Evolutionary conservation across 2,888 invertebrate genomes (phyloP).

Genomic region (Prosapia bicincta): DNA sequence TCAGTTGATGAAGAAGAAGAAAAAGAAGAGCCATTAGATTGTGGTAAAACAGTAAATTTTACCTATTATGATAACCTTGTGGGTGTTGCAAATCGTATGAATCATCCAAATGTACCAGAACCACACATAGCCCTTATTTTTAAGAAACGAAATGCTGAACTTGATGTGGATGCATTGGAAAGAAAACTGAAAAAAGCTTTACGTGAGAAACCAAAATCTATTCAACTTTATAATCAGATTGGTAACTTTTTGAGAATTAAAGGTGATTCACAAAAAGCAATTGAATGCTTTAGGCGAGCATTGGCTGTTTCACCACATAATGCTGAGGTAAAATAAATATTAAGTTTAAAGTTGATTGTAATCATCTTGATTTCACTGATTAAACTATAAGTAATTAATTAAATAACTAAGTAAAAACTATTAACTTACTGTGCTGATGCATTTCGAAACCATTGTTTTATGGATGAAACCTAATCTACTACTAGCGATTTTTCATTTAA

Average conservation of each 20-base stretch:
- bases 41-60: slow-evolving; percentile 81
- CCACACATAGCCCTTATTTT: slow-evolving; percentile 77
- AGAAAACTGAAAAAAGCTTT: slow-evolving; percentile 72
- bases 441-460: no score
- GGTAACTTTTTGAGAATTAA: slow-evolving; percentile 90
- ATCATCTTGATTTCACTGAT: no score
- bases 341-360: no score
- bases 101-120: slow-evolving; percentile 81
- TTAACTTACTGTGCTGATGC: no score
- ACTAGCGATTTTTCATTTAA: background rate
- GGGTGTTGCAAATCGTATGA: slow-evolving; percentile 77
- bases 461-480: no score
- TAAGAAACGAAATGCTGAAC: slow-evolving; percentile 62
- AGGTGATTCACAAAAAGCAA: slow-evolving; percentile 80
- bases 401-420: no score
- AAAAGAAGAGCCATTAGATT: slow-evolving; percentile 70
- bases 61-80: slow-evolving; percentile 86
- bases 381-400: no score
- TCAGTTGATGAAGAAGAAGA: slow-evolving; percentile 42
- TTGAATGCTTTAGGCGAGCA: slow-evolving; percentile 85
- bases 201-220: slow-evolving; percentile 76
- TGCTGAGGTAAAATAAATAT: slow-evolving; percentile 60
- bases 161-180: slow-evolving; percentile 72
- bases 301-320: slow-evolving; percentile 82
- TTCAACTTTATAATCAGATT: slow-evolving; percentile 84